Evolutionary conservation across 2,888 invertebrate species (phyloP), one percentile per base, ranked within the genome.

Genomic region (Diplazon laetatorius): DNA sequence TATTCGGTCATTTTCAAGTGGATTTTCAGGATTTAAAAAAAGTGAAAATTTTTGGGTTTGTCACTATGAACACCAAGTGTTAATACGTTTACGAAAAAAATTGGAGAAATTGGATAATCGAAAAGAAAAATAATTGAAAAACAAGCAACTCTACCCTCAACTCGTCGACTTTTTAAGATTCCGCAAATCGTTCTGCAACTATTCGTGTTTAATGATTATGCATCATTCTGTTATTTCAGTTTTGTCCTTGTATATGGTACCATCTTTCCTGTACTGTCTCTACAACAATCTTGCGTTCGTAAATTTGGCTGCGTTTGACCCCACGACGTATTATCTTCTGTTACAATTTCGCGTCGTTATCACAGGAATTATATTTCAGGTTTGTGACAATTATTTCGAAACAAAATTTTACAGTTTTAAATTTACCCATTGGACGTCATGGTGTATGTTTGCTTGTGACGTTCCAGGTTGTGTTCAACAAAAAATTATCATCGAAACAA

Each of bases 231-330:
- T 39, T 16, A 86, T 86, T 94, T 83, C 92, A 96, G 96, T 97
- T 55, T 91, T 97, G 83, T 89, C 95, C 70, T 89, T 97, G 52
- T 98, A 99, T 89, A 96, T 98, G 91, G 94, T 98, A 81, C 98
- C 98, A 48, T 96, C 98, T 0, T 93, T 96, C 86, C 91, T 98
- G 68, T 99, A 99, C 90, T 98, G 98, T 87, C 92, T 98, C 65
- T 98, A 98, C 92, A 98, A 99, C 90, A 98, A 98, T 92, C 93
- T 99, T 86, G 95, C 97, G 35, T 98, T 98, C 91, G 93, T 96
- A 65, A 98, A 98, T 92, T 93, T 98, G 85, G 95, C 97, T 10
- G 94, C 94, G 68, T 98, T 97, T 91, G 98, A 98, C 91, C 98
- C 98, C 0, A 98, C 98, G 0, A 97, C 98, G 0, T 98, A 98